Conservation (phyloP, 2,888 invertebrate genomes). For the Andrena haemorrhoa region DNA sequence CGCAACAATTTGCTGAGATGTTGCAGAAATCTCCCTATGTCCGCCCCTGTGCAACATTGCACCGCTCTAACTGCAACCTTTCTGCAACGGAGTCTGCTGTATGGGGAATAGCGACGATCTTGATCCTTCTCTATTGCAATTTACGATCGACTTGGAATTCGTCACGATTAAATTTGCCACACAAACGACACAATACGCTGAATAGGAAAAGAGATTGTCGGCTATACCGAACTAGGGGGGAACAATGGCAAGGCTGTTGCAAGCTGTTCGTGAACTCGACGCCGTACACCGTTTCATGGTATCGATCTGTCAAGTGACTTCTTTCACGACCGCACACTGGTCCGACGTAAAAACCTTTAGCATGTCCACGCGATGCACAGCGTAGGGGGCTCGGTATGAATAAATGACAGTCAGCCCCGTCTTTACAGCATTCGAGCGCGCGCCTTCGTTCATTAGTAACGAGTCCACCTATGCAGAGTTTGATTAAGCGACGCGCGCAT, state of each 20-base stretch:
- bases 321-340: constrained; percentile 40
- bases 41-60: too few species aligned
- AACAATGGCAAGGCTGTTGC: not conserved
- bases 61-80: too few species aligned
- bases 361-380: constrained; percentile 41
- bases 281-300: constrained; percentile 27
- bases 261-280: constrained; percentile 1
- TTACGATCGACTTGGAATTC: too few species aligned
- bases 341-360: constrained; percentile 53
- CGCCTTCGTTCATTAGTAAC: constrained; percentile 50
- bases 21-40: too few species aligned
- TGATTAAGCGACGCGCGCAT: constrained; percentile 41
- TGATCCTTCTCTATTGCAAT: too few species aligned
- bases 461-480: constrained; percentile 41
- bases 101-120: too few species aligned
- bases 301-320: constrained; percentile 57
- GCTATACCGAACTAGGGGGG: not conserved
- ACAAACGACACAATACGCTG: too few species aligned
- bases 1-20: too few species aligned
- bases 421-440: constrained; percentile 50
- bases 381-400: constrained; percentile 42
- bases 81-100: too few species aligned
- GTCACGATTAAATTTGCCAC: too few species aligned
- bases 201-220: too few species aligned
- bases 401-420: constrained; percentile 47